Percentiles rank a stretch among this genome's conserved stretches.
Conservation (phyloP, 2,113 vertebrate genomes). For the Passer domesticus region DNA sequence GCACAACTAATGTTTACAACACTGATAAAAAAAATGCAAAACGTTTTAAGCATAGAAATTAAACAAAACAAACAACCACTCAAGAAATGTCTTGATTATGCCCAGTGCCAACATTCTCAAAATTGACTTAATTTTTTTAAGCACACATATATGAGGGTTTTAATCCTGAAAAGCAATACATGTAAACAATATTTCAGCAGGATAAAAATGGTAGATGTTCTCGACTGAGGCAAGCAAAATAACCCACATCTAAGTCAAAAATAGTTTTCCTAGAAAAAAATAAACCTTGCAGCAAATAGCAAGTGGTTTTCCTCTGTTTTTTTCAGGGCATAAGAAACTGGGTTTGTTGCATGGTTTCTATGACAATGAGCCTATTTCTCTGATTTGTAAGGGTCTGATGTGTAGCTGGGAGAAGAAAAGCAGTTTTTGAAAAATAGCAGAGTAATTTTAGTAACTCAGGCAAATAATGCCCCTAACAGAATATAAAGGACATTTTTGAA, state of each 20-base stretch:
- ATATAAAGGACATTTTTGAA: not conserved
- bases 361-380: not conserved
- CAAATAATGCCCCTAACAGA: not conserved
- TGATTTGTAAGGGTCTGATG: not conserved
- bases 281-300: not conserved
- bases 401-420: not conserved
- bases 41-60: not conserved
- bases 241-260: not conserved
- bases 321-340: not conserved
- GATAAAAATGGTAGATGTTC: not conserved
- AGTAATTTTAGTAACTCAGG: not conserved
- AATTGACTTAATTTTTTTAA: not conserved
- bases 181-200: not conserved
- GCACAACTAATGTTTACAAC: not conserved
- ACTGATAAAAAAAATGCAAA: not conserved
- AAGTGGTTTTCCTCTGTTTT: not conserved
- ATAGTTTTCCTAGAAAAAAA: not conserved
- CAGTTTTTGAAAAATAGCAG: not conserved
- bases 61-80: not conserved
- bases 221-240: not conserved
- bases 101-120: not conserved
- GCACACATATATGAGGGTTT: not conserved
- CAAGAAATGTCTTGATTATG: not conserved
- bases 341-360: not conserved
- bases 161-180: not conserved